Percentiles rank a stretch among this genome's conserved stretches.
These are phyloP conservation scores for Drosophila sproati DNA, from an alignment of 1,140 invertebrate genomes.

Conservation along the genomic window DNA sequence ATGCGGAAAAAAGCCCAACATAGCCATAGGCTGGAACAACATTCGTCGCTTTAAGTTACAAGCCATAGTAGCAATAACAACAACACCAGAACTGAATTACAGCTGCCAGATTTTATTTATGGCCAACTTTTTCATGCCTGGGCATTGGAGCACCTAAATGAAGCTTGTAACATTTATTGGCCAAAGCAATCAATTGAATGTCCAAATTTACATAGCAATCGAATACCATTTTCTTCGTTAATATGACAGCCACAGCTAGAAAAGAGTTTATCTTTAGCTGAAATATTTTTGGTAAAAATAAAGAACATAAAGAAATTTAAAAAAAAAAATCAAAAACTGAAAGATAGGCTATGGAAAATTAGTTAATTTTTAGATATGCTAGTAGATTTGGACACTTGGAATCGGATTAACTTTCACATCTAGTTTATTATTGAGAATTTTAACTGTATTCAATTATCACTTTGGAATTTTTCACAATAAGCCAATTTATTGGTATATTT, in stretches of 20 bases:
- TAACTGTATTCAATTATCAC: too few relatives aligned
- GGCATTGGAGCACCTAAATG: constrained; percentile 18
- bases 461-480: too few relatives aligned
- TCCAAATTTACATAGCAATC: constrained; percentile 22
- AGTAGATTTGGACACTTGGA: too few relatives aligned
- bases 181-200: constrained; percentile 25
- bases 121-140: background rate
- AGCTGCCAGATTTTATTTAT: constrained; percentile 43
- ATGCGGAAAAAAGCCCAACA: constrained; percentile 27
- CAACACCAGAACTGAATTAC: constrained; percentile 44
- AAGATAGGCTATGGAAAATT: too few relatives aligned
- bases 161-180: constrained; percentile 38
- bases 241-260: constrained; percentile 1
- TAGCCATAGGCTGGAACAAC: constrained; percentile 19
- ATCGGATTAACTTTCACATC: too few relatives aligned
- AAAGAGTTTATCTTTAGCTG: background rate
- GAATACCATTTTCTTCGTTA: constrained; percentile 6
- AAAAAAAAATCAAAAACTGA: too few relatives aligned
- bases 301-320: background rate
- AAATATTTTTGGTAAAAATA: background rate
- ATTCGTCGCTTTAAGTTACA: constrained; percentile 31
- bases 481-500: too few relatives aligned
- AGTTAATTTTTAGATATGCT: too few relatives aligned
- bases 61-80: constrained; percentile 3
- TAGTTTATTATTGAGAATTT: too few relatives aligned